Evolutionary conservation across 2,113 vertebrate species (phyloP).

Genomic region (Oceanites oceanicus): DNA sequence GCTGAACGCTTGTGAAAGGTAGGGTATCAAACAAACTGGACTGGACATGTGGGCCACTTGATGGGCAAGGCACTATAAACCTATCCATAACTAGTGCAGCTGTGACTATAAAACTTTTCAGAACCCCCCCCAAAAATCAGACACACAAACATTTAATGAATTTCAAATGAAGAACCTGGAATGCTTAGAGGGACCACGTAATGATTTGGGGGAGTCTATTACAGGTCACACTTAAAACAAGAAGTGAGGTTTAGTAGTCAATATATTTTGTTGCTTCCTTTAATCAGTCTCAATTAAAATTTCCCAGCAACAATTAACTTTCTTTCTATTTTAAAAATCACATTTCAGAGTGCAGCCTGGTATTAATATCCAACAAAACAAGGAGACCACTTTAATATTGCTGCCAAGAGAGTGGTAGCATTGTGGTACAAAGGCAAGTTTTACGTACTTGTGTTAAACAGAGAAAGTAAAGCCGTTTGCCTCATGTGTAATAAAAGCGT

Average conservation of each 20-base stretch:
- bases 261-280: conserved; percentile 62
- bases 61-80: conserved; percentile 77
- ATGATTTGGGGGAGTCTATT: conserved; percentile 17
- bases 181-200: conserved; percentile 2
- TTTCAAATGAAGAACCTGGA: conserved; percentile 65
- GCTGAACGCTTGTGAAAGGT: conserved; percentile 73
- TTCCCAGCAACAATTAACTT: conserved; percentile 53
- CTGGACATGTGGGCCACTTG: conserved; percentile 78
- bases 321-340: conserved; percentile 63
- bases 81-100: conserved; percentile 80
- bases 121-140: conserved; percentile 69
- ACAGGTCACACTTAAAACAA: conserved; percentile 61
- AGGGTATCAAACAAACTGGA: conserved; percentile 79
- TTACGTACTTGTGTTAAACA: neutral
- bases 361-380: conserved; percentile 30
- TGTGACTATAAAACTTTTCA: conserved; percentile 81
- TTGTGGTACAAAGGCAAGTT: conserved; percentile 47
- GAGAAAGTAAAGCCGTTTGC: conserved; percentile 21
- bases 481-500: conserved; percentile 46
- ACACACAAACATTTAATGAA: conserved; percentile 74
- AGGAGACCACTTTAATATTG: conserved; percentile 23
- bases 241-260: conserved; percentile 55
- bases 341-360: conserved; percentile 13
- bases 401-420: conserved; percentile 32
- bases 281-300: conserved; percentile 63